phyloP scores from a whole-genome alignment of 2,113 vertebrate genomes.

The Esox niger region DNA sequence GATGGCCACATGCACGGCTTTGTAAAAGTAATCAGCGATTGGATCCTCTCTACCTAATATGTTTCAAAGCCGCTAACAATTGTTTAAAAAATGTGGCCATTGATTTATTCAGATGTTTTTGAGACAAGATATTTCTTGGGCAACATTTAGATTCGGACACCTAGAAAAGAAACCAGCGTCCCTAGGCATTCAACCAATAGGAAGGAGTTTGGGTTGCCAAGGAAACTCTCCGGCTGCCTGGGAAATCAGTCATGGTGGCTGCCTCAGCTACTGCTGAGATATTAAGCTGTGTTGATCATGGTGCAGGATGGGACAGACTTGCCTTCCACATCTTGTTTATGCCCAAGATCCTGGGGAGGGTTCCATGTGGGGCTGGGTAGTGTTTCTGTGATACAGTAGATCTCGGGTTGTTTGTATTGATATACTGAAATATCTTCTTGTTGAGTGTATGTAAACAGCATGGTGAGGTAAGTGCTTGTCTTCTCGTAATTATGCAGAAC shows the following conservation, averaged over 20 bases:
- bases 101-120: too few relatives aligned
- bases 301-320: background rate
- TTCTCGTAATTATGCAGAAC: background rate
- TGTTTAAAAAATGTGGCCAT: too few relatives aligned
- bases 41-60: too few relatives aligned
- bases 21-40: too few relatives aligned
- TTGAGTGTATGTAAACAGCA: background rate
- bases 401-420: slow-evolving; percentile 11
- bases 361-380: background rate
- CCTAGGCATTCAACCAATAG: too few relatives aligned
- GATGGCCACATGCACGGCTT: too few relatives aligned
- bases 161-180: too few relatives aligned
- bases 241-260: background rate
- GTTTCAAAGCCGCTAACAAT: too few relatives aligned
- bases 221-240: too few relatives aligned
- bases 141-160: too few relatives aligned
- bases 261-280: background rate
- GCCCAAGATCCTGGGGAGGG: background rate
- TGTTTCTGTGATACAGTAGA: background rate
- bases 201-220: too few relatives aligned
- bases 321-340: background rate
- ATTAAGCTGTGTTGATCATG: background rate
- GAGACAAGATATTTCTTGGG: too few relatives aligned
- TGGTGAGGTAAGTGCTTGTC: background rate
- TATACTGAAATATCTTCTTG: slow-evolving; percentile 49